These are phyloP conservation scores for Megaleporinus macrocephalus DNA, from an alignment of 2,113 vertebrate species.

Conservation along the genomic window DNA sequence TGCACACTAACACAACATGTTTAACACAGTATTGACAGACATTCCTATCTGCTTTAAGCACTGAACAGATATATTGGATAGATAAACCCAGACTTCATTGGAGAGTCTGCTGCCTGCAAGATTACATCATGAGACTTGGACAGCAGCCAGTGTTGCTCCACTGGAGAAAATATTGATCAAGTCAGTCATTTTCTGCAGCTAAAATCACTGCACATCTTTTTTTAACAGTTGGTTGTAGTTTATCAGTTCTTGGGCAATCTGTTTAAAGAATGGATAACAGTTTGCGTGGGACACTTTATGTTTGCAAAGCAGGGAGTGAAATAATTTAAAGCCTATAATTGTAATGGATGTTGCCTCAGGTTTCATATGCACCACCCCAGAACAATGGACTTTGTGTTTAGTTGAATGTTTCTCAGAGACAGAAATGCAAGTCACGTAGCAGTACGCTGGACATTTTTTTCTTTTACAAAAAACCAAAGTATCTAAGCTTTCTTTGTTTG, in stretches of 20 bases:
- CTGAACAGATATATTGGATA: not conserved
- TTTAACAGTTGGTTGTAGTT: not conserved
- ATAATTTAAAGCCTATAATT: no score
- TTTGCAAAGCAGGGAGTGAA: no score
- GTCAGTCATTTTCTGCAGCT: not conserved
- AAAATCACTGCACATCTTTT: not conserved
- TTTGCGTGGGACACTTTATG: no score
- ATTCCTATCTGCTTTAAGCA: not conserved
- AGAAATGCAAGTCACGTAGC: constrained; percentile 1
- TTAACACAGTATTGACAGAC: not conserved
- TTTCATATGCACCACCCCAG: no score
- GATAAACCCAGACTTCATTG: not conserved
- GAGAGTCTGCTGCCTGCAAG: not conserved
- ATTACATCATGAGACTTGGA: no score
- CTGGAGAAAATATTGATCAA: no score
- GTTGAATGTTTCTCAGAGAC: not conserved
- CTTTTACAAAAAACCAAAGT: not conserved
- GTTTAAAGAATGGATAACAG: no score
- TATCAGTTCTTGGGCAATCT: no score
- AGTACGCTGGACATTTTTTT: not conserved
- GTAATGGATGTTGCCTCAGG: no score
- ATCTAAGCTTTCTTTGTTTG: not conserved
- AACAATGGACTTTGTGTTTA: not conserved
- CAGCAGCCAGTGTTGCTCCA: no score
- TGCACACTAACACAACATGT: not conserved